Evolutionary conservation across 1,140 invertebrate species (phyloP), one percentile per base, ranked within the genome.

Genomic region (Phenacoccus solenopsis): DNA sequence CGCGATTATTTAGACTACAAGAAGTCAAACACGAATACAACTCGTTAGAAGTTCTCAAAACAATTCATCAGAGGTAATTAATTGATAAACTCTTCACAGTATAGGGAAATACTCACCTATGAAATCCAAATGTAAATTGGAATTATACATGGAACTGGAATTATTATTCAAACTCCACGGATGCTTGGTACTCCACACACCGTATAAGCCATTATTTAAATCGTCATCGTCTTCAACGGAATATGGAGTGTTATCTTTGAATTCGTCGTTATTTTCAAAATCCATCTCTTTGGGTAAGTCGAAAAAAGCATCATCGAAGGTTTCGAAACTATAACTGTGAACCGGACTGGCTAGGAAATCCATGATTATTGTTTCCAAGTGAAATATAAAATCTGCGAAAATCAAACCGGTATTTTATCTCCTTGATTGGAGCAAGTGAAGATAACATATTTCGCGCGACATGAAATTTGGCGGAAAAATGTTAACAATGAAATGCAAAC

Each of bases 111-210:
- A 49, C 25, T 64, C 16, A 64, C 59, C 59, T 4, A 64, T 64
- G 20, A 64, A 64, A 24, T 64, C 59, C 59, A 64, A 64, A 27
- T 86, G 88, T 74, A 86, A 86, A 76, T 32, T 75, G 49, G 73
- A 76, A 72, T 74, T 73, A 28, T 73, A 80, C 79, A 80, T 79
- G 69, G 78, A 67, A 68, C 64, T 71, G 10, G 59, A 64, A 64
- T 64, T 64, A 24, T 64, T 64, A 64, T 64, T 64, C 25, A 64
- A 24, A 27, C 59, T 64, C 59, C 59, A 64, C 10, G 59, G 59
- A 64, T 64, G 59, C 22, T 64, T 64, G 21, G 59, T 10, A 64
- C 25, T 64, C 59, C 59, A 64, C 4, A 64, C 59, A 16, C 59
- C 59, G 59, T 64, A 64, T 27, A 64, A 25, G 21, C 59, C 59